Base-by-base conservation (phyloP, 2,888 invertebrate species). In the Protonemura montana region DNA sequence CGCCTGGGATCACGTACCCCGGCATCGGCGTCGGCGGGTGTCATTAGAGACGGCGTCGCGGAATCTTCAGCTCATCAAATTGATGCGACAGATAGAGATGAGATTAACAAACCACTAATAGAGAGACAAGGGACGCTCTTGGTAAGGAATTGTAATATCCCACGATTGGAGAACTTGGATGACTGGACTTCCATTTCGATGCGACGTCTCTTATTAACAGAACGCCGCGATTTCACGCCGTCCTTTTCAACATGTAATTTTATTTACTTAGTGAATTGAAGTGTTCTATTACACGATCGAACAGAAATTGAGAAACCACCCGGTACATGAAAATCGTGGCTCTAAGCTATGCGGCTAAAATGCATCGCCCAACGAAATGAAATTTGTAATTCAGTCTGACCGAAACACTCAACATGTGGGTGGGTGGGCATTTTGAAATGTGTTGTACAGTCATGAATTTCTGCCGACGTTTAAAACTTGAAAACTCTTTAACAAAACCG, bases 41-140 rank as follows among this genome's bases (percentile, higher is more conserved):
- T 87, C 87, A 85, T 87, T 87, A 87, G 85, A 27, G 87, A 77
- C n/a, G 83, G 85, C 87, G 82, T 84, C 59, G 59, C 42, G 87
- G 87, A 85, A 87, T 87, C 87, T 59, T 21, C 16, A 59, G 59
- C 59, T 87, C 87, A 87, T 87, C 87, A 87, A 85, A 27, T 59
- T 84, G 27, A n/a, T 26, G 21, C 76, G 84, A 84, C 84, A 76
- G 84, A 76, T 84, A 76, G 84, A 27, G 76, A 84, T 76, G 84
- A 28, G 28, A 59, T 59, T 27, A 59, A 76, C 35, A 30, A 30
- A 41, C 82, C 82, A 83, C 29, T 83, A 78, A 78, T 78, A 78
- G 26, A 5, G 1, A 78, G 28, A 28, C 78, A 7, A 5, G 26
- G 27, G 25, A 78, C 35, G 59, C 59, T 10, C 13, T 13, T 21